A percentile compares a stretch with the other conserved stretches of the same genome.
Evolutionary conservation across 2,113 vertebrate species (phyloP).

Genomic region (Prolemur simus): DNA sequence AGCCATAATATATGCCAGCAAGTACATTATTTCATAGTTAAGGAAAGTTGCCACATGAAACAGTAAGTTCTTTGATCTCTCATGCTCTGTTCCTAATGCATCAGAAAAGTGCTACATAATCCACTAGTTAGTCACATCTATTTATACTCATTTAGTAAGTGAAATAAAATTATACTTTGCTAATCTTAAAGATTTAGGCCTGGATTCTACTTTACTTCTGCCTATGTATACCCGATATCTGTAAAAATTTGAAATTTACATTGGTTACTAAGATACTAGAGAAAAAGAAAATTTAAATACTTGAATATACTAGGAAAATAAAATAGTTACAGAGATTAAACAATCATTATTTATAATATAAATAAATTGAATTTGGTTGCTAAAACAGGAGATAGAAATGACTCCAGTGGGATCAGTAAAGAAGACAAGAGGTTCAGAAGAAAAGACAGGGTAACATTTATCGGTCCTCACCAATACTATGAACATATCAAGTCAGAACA

Average conservation of each 20-base stretch:
- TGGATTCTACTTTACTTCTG: neutral
- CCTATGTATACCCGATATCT: neutral
- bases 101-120: conserved; percentile 67
- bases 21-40: conserved; percentile 85
- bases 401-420: neutral
- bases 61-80: conserved; percentile 84
- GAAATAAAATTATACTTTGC: conserved; percentile 60
- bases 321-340: conserved; percentile 8
- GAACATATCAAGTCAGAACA: neutral
- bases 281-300: conserved; percentile 52
- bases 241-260: conserved; percentile 33
- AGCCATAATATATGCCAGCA: conserved; percentile 81
- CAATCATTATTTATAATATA: neutral
- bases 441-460: neutral
- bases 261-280: conserved; percentile 13
- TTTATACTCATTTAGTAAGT: conserved; percentile 66
- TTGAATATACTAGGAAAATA: conserved; percentile 24
- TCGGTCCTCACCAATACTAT: neutral
- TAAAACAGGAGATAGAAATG: neutral
- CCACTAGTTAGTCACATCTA: conserved; percentile 51
- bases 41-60: conserved; percentile 82
- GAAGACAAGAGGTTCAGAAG: neutral
- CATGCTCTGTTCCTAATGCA: conserved; percentile 69
- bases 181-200: conserved; percentile 61
- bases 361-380: neutral